These are phyloP conservation scores for Sisyra nigra DNA, from an alignment of 2,888 invertebrate species.

Conservation along the genomic window DNA sequence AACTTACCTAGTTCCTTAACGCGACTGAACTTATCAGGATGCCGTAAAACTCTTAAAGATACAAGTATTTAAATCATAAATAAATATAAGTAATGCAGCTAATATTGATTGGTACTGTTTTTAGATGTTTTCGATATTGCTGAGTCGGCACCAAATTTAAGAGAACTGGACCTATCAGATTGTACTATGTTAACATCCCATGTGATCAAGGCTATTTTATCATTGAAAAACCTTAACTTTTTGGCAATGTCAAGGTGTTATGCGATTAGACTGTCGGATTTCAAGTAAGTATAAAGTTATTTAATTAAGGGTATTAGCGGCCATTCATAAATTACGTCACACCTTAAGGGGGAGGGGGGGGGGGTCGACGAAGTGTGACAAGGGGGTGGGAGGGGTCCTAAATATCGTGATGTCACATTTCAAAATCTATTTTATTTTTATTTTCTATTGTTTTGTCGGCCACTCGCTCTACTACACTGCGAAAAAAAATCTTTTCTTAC, in stretches of 20 bases:
- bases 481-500: too few species aligned
- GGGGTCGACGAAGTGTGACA: too few species aligned
- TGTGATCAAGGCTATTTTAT: constrained; percentile 38
- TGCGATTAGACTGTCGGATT: constrained; percentile 49
- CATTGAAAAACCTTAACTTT: constrained; percentile 49
- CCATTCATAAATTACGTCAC: constrained; percentile 5
- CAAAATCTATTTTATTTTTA: too few species aligned
- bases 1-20: constrained; percentile 46
- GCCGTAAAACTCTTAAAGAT: constrained; percentile 44
- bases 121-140: constrained; percentile 53
- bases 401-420: too few species aligned
- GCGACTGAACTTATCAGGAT: constrained; percentile 70
- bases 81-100: not conserved
- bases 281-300: constrained; percentile 53
- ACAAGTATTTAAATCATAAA: not conserved
- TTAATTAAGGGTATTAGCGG: constrained; percentile 5
- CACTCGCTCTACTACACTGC: too few species aligned
- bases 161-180: constrained; percentile 81
- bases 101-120: constrained; percentile 15
- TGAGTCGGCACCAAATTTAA: constrained; percentile 47
- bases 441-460: too few species aligned
- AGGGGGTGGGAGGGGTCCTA: too few species aligned
- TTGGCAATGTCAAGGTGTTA: constrained; percentile 71
- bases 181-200: constrained; percentile 52
- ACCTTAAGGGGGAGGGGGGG: too few species aligned